Base-by-base conservation (phyloP, 2,888 invertebrate genomes). In the Chalcis sispes region DNA sequence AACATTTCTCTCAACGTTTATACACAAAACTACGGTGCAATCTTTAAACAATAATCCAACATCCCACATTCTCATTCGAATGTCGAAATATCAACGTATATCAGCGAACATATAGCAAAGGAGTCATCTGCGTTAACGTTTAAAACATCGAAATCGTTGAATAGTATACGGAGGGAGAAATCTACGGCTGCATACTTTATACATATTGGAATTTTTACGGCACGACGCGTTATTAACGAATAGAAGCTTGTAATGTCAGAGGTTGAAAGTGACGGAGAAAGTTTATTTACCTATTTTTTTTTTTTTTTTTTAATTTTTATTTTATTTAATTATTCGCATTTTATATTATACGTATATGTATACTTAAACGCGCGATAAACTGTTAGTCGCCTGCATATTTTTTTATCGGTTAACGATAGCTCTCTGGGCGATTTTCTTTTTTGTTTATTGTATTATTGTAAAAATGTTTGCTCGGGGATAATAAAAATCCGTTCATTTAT, bases 241-340 rank as follows among this genome's bases (percentile, higher is more conserved):
- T n/a, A 50, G 32, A 61, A 59, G 46, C 61, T 66, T 73, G 59
- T 61, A 61, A 59, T 66, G 66, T 42, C 66, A 67, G 59, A 73
- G 73, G 59, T 73, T 32, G 66, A 73, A 66, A 65, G 58, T 65
- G 1, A 13, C 56, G 23, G 50, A 72, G 66, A 73, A 73, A 67
- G 59, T 61, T 59, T n/a, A n/a, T n/a, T n/a, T n/a, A n/a, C n/a
- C n/a, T n/a, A n/a, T n/a, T n/a, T n/a, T n/a, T n/a, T n/a, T n/a
- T n/a, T n/a, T n/a, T n/a, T n/a, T n/a, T n/a, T n/a, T n/a, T n/a
- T n/a, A n/a, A n/a, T n/a, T 73, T 67, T 32, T 8, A 46, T 54
- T 54, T 66, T 40, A 46, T 67, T 59, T 42, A 59, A 72, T 72
- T 65, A 54, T 20, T 29, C 13, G 36, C 10, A 50, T 58, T 59